These are phyloP conservation scores for Ictidomys tridecemlineatus DNA, from an alignment of 2,113 vertebrate species.

Conservation along the genomic window DNA sequence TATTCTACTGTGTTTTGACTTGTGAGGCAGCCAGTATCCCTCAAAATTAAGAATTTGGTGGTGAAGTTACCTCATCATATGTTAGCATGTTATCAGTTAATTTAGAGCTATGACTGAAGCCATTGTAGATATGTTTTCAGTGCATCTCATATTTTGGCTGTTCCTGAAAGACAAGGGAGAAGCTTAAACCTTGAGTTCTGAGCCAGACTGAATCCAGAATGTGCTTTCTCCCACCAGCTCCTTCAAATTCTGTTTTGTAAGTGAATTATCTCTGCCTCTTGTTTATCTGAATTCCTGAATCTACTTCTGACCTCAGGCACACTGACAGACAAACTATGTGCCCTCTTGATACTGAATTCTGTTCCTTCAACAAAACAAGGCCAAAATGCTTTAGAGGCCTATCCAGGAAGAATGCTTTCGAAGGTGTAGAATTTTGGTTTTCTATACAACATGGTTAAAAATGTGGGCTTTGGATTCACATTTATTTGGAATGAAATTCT, in stretches of 20 bases:
- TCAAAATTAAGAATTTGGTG: background rate
- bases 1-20: background rate
- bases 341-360: slow-evolving; percentile 40
- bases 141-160: background rate
- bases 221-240: background rate
- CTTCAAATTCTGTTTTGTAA: slow-evolving; percentile 24
- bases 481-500: slow-evolving; percentile 13
- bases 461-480: background rate
- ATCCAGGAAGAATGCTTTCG: slow-evolving; percentile 16
- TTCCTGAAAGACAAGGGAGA: slow-evolving; percentile 36
- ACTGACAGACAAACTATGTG: slow-evolving; percentile 21
- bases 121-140: background rate
- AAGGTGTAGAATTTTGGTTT: slow-evolving; percentile 42
- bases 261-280: slow-evolving; percentile 59
- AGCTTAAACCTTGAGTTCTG: background rate
- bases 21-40: background rate
- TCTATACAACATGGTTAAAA: background rate
- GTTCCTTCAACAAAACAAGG: slow-evolving; percentile 40
- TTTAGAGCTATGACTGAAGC: slow-evolving; percentile 14
- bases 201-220: background rate
- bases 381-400: slow-evolving; percentile 8
- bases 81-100: background rate
- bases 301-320: slow-evolving; percentile 53
- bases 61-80: background rate
- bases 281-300: slow-evolving; percentile 66